phyloP scores from a whole-genome alignment of 1,140 invertebrate genomes.

The Spodoptera frugiperda region DNA sequence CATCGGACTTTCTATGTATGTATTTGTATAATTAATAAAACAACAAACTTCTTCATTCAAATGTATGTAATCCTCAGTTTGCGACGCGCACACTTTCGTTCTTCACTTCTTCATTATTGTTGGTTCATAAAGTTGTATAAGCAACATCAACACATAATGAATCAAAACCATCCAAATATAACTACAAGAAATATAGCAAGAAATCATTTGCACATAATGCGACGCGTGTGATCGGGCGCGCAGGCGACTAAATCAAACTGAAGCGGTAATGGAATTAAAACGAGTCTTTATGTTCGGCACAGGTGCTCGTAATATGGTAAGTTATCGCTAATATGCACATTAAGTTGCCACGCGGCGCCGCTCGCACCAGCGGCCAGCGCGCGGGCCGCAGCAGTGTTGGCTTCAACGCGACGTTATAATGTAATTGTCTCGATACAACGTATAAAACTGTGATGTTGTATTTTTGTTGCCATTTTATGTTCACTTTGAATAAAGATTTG shows the following conservation, averaged over 20 bases:
- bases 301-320: conserved; percentile 40
- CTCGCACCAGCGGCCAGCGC: no score
- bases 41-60: no score
- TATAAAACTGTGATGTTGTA: conserved; percentile 31
- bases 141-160: conserved; percentile 1
- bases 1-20: no score
- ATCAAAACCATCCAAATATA: no score
- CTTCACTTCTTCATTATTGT: no score
- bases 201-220: conserved; percentile 14
- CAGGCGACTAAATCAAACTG: conserved; percentile 27
- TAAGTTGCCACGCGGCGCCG: conserved; percentile 1
- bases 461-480: conserved; percentile 42
- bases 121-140: no score
- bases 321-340: conserved; percentile 32
- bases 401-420: background rate
- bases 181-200: no score
- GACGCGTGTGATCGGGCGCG: conserved; percentile 16
- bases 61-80: no score
- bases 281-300: conserved; percentile 30
- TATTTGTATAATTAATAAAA: no score
- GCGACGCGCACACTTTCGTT: no score
- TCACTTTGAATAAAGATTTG: conserved; percentile 48
- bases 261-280: conserved; percentile 47
- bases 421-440: conserved; percentile 24
- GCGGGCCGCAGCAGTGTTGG: background rate